Percentiles rank a stretch among this genome's conserved stretches.
These are phyloP conservation scores for Ammodytes dubius DNA, from an alignment of 2,113 vertebrate species.

Conservation along the genomic window DNA sequence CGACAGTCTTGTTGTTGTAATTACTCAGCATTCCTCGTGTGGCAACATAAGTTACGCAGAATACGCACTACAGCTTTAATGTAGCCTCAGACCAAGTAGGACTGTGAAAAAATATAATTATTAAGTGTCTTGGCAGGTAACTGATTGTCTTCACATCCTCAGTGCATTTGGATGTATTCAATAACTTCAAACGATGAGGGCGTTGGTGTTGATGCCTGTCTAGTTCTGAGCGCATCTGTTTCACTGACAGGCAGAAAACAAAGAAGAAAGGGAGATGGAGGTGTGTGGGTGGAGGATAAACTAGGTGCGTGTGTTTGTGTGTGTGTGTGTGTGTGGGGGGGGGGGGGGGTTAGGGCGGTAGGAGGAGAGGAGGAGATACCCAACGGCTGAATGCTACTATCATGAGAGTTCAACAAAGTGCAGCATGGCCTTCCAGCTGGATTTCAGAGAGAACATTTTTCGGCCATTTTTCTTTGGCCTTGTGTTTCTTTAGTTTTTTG, in stretches of 20 bases:
- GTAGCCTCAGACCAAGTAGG: constrained; percentile 16
- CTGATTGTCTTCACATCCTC: constrained; percentile 25
- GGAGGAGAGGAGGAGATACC: constrained; percentile 52
- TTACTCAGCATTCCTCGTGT: too few relatives aligned
- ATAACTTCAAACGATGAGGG: constrained; percentile 38
- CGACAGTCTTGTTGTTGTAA: too few relatives aligned
- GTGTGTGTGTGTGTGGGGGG: too few relatives aligned
- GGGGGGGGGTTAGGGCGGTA: constrained; percentile 1
- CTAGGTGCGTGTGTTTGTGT: not conserved
- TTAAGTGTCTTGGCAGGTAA: constrained; percentile 18
- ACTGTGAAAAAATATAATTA: constrained; percentile 11
- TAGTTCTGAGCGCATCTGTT: constrained; percentile 52
- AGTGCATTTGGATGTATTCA: constrained; percentile 33
- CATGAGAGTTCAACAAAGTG: constrained; percentile 70
- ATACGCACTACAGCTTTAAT: constrained; percentile 5
- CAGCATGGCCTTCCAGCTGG: constrained; percentile 57
- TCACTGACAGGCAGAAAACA: constrained; percentile 49
- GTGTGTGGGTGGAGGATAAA: constrained; percentile 38
- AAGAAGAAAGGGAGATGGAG: constrained; percentile 55
- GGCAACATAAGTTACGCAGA: too few relatives aligned
- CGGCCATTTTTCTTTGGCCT: constrained; percentile 8
- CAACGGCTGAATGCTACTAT: constrained; percentile 48
- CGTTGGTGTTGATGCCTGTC: constrained; percentile 7
- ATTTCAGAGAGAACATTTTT: constrained; percentile 44
- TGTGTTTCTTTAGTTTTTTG: not conserved